A percentile compares a stretch with the other conserved stretches of the same genome.
Evolutionary conservation across 2,797 vertebrate species (phyloP).

Genomic region (Heliangelus exortis): DNA sequence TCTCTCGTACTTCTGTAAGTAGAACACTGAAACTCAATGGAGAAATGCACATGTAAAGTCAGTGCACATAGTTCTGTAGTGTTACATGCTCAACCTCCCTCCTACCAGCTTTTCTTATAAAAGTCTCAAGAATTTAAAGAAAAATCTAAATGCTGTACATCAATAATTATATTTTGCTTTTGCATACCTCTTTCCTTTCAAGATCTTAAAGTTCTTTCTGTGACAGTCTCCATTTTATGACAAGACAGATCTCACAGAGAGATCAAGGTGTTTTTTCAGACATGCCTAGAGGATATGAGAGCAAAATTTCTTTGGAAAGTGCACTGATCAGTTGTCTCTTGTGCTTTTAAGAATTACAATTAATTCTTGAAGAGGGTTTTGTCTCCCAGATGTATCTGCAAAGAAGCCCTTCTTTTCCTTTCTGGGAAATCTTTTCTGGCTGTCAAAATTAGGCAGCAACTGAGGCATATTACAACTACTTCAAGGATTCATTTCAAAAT

Average conservation of each 20-base stretch:
- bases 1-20: background rate
- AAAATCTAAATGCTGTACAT: background rate
- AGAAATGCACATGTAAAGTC: background rate
- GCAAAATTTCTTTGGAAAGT: background rate
- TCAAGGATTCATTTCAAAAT: background rate
- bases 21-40: background rate
- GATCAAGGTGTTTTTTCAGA: background rate
- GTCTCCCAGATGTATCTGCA: background rate
- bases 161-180: background rate
- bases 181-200: background rate
- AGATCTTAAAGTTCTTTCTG: background rate
- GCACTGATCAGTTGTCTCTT: accelerated
- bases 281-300: background rate
- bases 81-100: background rate
- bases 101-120: background rate
- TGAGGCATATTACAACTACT: background rate
- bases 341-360: background rate
- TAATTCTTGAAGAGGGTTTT: background rate
- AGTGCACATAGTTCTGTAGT: background rate
- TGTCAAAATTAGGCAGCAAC: background rate
- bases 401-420: background rate
- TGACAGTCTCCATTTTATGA: background rate
- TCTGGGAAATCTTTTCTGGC: background rate
- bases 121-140: background rate
- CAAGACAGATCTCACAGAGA: background rate